phyloP scores from a whole-genome alignment of 2,113 vertebrate species.

The Engystomops pustulosus region DNA sequence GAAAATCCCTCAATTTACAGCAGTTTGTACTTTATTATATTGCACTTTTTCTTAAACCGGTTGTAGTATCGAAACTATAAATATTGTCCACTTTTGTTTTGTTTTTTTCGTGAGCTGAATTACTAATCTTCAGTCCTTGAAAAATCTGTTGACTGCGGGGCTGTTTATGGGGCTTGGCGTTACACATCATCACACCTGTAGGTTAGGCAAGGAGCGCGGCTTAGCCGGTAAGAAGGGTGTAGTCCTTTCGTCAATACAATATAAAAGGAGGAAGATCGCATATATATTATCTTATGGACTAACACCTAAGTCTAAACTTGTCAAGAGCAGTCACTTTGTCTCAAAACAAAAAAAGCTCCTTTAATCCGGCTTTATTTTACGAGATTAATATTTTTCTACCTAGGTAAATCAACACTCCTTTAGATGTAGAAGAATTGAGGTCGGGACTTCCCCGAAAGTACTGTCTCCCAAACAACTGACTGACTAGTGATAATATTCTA shows the following conservation, averaged over 20 bases:
- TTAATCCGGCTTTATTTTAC: slow-evolving; percentile 23
- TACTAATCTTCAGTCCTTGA: neutral
- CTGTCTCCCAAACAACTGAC: neutral
- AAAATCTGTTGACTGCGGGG: neutral
- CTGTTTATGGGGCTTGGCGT: slow-evolving; percentile 18
- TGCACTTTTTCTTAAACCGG: neutral
- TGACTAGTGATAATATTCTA: neutral
- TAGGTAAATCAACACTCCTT: slow-evolving; percentile 16
- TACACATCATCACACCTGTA: slow-evolving; percentile 21
- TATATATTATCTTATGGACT: slow-evolving; percentile 4
- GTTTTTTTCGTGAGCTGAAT: neutral
- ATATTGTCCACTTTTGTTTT: neutral
- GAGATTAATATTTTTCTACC: slow-evolving; percentile 22
- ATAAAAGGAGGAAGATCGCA: slow-evolving; percentile 10
- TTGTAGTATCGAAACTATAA: neutral
- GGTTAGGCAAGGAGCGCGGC: slow-evolving; percentile 25
- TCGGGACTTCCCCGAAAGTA: neutral
- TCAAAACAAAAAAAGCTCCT: slow-evolving; percentile 20
- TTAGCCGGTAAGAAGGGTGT: slow-evolving; percentile 19
- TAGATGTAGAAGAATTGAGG: neutral
- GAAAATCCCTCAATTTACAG: no score
- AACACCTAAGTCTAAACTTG: slow-evolving; percentile 37
- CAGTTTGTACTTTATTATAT: neutral
- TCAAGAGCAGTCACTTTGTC: slow-evolving; percentile 25
- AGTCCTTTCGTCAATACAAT: slow-evolving; percentile 23